These are phyloP conservation scores for Corythaixoides concolor DNA, from an alignment of 2,113 vertebrate species.

Conservation along the genomic window DNA sequence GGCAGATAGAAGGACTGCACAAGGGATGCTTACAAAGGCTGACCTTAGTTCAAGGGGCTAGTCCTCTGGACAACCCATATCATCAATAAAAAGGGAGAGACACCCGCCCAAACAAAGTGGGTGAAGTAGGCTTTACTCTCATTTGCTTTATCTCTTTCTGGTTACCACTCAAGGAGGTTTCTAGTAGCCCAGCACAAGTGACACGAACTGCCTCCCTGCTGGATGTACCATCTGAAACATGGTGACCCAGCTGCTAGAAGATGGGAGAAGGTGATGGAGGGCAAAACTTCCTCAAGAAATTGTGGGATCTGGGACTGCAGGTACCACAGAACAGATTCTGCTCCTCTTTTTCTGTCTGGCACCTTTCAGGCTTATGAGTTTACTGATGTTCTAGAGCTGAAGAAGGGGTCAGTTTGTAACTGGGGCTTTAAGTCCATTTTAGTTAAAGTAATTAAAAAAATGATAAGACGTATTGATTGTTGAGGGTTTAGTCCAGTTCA, in stretches of 20 bases:
- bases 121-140: background rate
- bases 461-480: accelerated
- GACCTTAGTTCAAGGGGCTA: accelerated
- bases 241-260: background rate
- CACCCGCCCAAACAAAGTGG: background rate
- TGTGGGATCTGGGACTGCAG: too few relatives aligned
- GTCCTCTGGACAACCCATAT: background rate
- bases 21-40: background rate
- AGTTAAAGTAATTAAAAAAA: background rate
- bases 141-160: background rate
- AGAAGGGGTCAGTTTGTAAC: background rate
- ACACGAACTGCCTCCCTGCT: background rate
- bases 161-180: background rate
- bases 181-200: background rate
- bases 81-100: background rate
- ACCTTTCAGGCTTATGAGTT: background rate
- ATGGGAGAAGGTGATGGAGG: background rate
- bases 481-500: background rate
- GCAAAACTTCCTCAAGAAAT: background rate
- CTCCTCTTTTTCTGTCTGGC: background rate
- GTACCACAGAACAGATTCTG: background rate
- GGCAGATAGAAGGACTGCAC: background rate
- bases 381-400: background rate
- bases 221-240: background rate
- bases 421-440: background rate